Evolutionary conservation across 2,888 invertebrate genomes (phyloP).

Genomic region (Epistrophe eligans): DNA sequence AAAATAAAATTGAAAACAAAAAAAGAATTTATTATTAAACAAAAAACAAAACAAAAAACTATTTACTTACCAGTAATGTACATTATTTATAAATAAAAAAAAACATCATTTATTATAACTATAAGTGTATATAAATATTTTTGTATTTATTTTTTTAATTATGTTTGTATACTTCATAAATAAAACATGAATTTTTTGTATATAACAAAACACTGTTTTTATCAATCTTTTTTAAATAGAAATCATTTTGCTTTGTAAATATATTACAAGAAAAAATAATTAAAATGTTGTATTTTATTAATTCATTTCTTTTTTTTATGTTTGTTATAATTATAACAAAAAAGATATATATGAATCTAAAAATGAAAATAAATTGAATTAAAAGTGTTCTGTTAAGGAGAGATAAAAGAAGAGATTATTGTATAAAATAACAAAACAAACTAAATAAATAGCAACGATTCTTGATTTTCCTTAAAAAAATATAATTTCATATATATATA

Average conservation of each 20-base stretch:
- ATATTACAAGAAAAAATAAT: constrained; percentile 53
- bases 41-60: constrained; percentile 34
- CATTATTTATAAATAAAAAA: constrained; percentile 67
- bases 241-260: constrained; percentile 72
- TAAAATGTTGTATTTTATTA: constrained; percentile 41
- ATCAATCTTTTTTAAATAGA: constrained; percentile 32
- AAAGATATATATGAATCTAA: background rate
- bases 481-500: background rate
- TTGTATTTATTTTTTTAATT: constrained; percentile 71
- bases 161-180: constrained; percentile 60
- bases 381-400: constrained; percentile 33
- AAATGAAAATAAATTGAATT: background rate
- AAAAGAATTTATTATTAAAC: constrained; percentile 51
- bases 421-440: constrained; percentile 24
- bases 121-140: constrained; percentile 75
- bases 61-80: constrained; percentile 72
- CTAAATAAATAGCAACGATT: constrained; percentile 63
- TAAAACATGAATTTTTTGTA: constrained; percentile 63
- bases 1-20: constrained; percentile 51
- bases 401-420: constrained; percentile 45
- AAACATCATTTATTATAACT: constrained; percentile 44
- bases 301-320: constrained; percentile 15
- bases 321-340: constrained; percentile 30
- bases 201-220: constrained; percentile 59
- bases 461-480: constrained; percentile 19